Evolutionary conservation across 2,888 invertebrate species (phyloP), one percentile per base, ranked within the genome.

Genomic region (Lottia scabra): DNA sequence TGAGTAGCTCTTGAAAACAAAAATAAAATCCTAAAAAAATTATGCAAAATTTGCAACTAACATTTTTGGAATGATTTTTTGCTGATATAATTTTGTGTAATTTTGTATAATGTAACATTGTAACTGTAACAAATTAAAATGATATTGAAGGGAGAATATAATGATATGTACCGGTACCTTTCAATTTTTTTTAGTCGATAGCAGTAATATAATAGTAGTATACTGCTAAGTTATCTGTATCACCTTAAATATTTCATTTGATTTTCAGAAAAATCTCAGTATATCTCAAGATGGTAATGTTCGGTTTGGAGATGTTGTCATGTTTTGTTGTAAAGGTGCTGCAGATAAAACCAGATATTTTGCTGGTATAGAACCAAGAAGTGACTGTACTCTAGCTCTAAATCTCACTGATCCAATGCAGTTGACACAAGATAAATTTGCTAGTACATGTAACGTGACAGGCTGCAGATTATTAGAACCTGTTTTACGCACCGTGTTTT

Each of bases 271-370:
- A 44, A 75, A 81, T n/a, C 75, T 87, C 38, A 85, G 83, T 73
- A 82, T 87, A 43, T 82, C 85, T 5, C 77, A 84, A 70, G 88
- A 88, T 81, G 85, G 85, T 0, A 78, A 74, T 70, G 83, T 89
- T 16, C 88, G 88, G 77, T 87, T 86, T 79, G 89, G 88, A 16
- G 87, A 89, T 75, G 79, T 78, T 10, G 83, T 89, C 6, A 83
- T 80, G 76, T 63, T 88, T 38, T 68, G 81, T 27, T 88, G 87
- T 73, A 81, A 81, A 2, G 86, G 77, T 16, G 81, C 82, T 5
- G 65, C 69, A 43, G 84, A 85, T 65, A 78, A 80, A 63, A 84
- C 82, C 6, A 77, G 81, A 46, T 84, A 83, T 68, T 81, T 78
- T 72, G 78, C 80, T 12, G 75, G 81, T 63, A 80, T 81, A 30